phyloP scores from a whole-genome alignment of 2,888 invertebrate genomes.

The Andrena hattorfiana region DNA sequence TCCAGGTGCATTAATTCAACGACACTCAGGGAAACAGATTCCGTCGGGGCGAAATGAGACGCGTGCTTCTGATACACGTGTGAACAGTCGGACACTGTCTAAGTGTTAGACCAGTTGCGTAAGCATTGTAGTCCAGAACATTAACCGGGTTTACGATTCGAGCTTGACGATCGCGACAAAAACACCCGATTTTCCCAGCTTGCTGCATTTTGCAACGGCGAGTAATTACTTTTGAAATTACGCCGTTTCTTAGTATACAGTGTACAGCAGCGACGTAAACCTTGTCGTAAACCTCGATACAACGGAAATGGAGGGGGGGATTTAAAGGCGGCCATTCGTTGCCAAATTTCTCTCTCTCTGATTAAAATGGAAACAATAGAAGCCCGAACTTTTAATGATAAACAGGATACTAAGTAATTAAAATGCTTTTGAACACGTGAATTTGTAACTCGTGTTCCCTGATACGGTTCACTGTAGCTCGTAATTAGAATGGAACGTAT shows the following conservation, averaged over 20 bases:
- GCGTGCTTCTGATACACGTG: background rate
- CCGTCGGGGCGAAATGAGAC: background rate
- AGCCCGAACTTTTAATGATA: background rate
- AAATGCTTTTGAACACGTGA: background rate
- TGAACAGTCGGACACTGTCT: background rate
- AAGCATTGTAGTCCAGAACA: background rate
- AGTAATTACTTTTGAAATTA: background rate
- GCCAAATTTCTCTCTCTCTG: background rate
- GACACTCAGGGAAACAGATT: background rate
- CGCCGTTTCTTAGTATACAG: background rate
- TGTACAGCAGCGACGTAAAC: background rate
- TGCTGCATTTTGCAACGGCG: background rate
- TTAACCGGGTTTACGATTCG: constrained; percentile 28
- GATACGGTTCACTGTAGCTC: too few species aligned
- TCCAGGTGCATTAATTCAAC: background rate
- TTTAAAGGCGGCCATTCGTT: background rate
- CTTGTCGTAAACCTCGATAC: constrained; percentile 16
- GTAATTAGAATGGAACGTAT: background rate
- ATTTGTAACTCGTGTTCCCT: background rate
- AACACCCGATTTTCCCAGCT: background rate
- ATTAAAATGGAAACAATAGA: background rate
- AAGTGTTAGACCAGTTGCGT: background rate
- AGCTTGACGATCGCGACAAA: constrained; percentile 11
- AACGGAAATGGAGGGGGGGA: background rate
- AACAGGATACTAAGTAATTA: background rate